Evolutionary conservation across 2,797 vertebrate species (phyloP).

Genomic region (Alfaro cultratus): DNA sequence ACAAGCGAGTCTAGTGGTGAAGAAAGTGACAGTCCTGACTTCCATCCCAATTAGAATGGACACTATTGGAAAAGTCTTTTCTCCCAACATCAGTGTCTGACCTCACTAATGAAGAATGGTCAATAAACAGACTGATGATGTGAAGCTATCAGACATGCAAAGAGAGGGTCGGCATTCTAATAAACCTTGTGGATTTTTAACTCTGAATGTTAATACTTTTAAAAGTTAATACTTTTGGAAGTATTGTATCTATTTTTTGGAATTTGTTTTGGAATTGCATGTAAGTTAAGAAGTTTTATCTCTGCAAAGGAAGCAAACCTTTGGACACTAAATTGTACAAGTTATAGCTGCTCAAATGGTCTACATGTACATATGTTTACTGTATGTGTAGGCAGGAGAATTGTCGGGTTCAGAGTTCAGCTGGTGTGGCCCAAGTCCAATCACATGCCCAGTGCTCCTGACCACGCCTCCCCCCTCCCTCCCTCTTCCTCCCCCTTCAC

Average conservation of each 20-base stretch:
- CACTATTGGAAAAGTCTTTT: not conserved
- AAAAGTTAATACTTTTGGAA: not conserved
- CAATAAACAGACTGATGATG: not conserved
- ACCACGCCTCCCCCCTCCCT: constrained; percentile 57
- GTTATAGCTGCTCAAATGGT: constrained; percentile 16
- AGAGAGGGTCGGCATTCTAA: not conserved
- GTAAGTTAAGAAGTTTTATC: not conserved
- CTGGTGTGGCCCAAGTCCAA: constrained; percentile 66
- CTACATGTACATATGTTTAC: constrained; percentile 59
- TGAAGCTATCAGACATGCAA: not conserved
- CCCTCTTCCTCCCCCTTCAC: constrained; percentile 40
- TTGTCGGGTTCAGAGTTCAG: constrained; percentile 74
- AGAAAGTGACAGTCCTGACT: not conserved
- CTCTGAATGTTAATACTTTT: not conserved
- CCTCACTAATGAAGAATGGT: too few relatives aligned
- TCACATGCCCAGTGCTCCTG: constrained; percentile 63
- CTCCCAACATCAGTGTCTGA: too few relatives aligned
- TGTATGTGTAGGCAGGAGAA: constrained; percentile 70
- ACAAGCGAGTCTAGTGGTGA: not conserved
- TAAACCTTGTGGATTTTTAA: not conserved
- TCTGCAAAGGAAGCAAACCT: constrained; percentile 35
- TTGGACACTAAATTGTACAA: constrained; percentile 31
- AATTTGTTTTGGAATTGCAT: not conserved
- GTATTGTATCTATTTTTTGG: not conserved
- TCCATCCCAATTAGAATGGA: not conserved